These are phyloP conservation scores for Plodia interpunctella DNA, from an alignment of 1,140 invertebrate genomes.

Conservation along the genomic window DNA sequence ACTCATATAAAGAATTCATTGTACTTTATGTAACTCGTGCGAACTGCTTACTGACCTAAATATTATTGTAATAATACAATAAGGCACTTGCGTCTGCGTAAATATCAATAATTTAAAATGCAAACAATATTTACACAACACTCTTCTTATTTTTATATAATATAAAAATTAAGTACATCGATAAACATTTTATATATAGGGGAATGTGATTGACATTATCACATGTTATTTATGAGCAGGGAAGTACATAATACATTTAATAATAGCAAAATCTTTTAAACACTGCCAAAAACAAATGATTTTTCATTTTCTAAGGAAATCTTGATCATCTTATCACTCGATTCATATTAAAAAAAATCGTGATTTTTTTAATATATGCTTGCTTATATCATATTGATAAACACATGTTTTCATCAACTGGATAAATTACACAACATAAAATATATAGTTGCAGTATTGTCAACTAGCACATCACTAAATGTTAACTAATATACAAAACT, in stretches of 20 bases:
- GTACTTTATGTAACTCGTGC: slow-evolving; percentile 18
- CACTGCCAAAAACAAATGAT: too few species aligned
- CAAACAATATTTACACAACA: not conserved
- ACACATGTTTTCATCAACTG: too few species aligned
- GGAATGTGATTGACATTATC: slow-evolving; percentile 3
- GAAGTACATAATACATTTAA: not conserved
- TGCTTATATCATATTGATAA: too few species aligned
- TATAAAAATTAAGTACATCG: not conserved
- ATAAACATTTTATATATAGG: not conserved
- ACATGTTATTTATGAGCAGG: slow-evolving; percentile 1
- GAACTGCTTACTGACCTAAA: not conserved
- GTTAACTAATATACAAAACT: not conserved
- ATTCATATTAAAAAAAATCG: too few species aligned
- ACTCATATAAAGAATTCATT: slow-evolving; percentile 15
- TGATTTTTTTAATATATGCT: too few species aligned
- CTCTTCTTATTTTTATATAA: not conserved
- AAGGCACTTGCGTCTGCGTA: slow-evolving; percentile 16
- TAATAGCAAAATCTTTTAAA: too few species aligned
- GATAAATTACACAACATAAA: too few species aligned
- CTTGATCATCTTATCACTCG: too few species aligned
- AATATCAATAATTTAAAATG: not conserved
- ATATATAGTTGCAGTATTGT: too few species aligned
- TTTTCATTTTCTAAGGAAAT: too few species aligned
- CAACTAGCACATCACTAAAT: too few species aligned
- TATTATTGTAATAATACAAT: slow-evolving; percentile 7